These are phyloP conservation scores for Prorops nasuta DNA, from an alignment of 1,140 invertebrate genomes.

Conservation along the genomic window DNA sequence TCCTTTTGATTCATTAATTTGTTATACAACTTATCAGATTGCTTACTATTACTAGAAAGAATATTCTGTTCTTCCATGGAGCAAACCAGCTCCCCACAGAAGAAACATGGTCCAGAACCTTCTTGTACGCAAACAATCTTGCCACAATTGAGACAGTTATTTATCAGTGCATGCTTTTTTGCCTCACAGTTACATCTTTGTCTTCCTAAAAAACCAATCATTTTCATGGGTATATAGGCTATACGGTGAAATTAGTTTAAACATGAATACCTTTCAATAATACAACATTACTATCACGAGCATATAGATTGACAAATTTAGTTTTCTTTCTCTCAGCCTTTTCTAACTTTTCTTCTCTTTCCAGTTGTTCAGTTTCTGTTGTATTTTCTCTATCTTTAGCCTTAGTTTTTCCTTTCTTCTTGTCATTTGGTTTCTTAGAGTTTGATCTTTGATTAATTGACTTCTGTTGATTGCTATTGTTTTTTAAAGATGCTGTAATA, in stretches of 20 bases:
- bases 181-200: constrained; percentile 91
- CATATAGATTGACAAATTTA: constrained; percentile 76
- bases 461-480: too few relatives aligned
- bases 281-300: constrained; percentile 68
- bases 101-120: constrained; percentile 93
- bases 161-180: constrained; percentile 83
- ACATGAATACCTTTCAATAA: constrained; percentile 64
- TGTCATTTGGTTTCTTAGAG: constrained; percentile 33
- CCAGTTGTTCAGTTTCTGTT: constrained; percentile 28
- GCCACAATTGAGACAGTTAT: constrained; percentile 93
- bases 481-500: too few relatives aligned
- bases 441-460: too few relatives aligned
- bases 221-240: neutral
- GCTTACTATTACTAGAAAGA: constrained; percentile 66
- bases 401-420: constrained; percentile 41
- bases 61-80: constrained; percentile 72
- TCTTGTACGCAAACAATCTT: constrained; percentile 95
- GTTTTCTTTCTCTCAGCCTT: constrained; percentile 66
- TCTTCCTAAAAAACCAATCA: constrained; percentile 62
- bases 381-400: constrained; percentile 41
- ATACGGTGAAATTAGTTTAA: neutral
- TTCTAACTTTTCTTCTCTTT: constrained; percentile 33
- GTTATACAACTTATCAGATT: constrained; percentile 68
- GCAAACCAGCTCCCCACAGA: constrained; percentile 83
- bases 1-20: constrained; percentile 66